phyloP scores from a whole-genome alignment of 1,140 invertebrate species.

The Dreissena polymorpha region DNA sequence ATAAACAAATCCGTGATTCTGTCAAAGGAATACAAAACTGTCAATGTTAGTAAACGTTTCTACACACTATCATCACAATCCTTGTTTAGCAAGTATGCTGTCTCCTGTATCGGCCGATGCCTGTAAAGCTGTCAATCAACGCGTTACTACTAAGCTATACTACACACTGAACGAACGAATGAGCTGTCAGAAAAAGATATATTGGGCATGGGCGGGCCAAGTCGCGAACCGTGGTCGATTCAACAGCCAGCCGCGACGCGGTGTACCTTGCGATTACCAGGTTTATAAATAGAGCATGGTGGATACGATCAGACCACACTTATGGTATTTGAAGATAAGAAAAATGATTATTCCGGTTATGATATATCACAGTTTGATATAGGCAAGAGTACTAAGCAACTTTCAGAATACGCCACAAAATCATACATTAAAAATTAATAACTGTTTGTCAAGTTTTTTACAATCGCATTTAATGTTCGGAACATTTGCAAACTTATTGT shows the following conservation, averaged over 20 bases:
- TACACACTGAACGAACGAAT: constrained; percentile 70
- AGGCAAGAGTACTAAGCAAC: neutral
- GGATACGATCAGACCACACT: constrained; percentile 52
- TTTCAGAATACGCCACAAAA: no score
- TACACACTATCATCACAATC: constrained; percentile 74
- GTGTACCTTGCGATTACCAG: neutral
- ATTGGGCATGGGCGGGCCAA: constrained; percentile 42
- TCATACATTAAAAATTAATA: no score
- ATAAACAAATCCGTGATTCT: constrained; percentile 73
- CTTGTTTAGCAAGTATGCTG: constrained; percentile 75
- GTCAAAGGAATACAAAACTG: constrained; percentile 75
- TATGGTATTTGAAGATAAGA: constrained; percentile 52
- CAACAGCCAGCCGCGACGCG: neutral
- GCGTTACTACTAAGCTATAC: constrained; percentile 70
- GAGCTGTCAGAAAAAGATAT: constrained; percentile 74
- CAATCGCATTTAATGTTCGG: no score
- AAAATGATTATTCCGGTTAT: constrained; percentile 56
- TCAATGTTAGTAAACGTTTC: constrained; percentile 74
- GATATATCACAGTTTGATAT: constrained; percentile 56
- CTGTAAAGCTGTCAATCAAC: constrained; percentile 78
- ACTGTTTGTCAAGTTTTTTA: no score
- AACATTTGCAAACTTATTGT: no score
- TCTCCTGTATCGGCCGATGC: constrained; percentile 74
- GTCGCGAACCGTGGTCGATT: constrained; percentile 29
- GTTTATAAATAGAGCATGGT: constrained; percentile 6